phyloP scores from a whole-genome alignment of 2,797 vertebrate species.

The Dendrocincla tyrannina region DNA sequence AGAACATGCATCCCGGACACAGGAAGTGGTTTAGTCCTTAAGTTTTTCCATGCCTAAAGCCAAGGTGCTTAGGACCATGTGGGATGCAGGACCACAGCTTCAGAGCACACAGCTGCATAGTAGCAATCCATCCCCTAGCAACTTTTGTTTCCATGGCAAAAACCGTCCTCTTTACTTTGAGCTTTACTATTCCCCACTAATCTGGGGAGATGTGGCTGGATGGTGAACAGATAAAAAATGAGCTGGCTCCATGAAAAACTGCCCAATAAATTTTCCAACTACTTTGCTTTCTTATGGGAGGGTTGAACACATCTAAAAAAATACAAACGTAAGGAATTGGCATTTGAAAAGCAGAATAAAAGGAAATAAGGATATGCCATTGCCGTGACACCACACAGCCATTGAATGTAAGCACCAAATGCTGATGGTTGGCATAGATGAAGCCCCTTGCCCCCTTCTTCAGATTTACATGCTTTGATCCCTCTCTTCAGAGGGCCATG shows the following conservation, averaged over 20 bases:
- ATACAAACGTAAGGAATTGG: fast-evolving
- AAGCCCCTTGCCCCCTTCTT: not conserved
- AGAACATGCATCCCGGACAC: not conserved
- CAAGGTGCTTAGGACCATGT: not conserved
- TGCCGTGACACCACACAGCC: not conserved
- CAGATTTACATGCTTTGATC: not conserved
- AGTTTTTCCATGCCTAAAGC: not conserved
- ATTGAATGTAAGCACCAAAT: fast-evolving
- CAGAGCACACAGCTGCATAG: not conserved
- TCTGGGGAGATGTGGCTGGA: not conserved
- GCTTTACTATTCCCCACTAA: slow-evolving; percentile 29
- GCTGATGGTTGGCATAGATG: not conserved
- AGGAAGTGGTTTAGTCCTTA: not conserved
- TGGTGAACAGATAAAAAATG: not conserved
- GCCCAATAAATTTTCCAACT: not conserved
- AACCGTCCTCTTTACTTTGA: slow-evolving; percentile 45
- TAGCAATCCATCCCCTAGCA: slow-evolving; percentile 46
- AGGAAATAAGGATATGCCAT: not conserved
- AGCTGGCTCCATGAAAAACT: not conserved
- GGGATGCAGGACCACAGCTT: slow-evolving; percentile 18
- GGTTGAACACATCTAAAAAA: not conserved
- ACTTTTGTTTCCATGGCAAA: slow-evolving; percentile 65
- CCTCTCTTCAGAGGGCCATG: not conserved
- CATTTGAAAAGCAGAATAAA: not conserved
- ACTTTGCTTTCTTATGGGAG: not conserved